Conservation (phyloP, 2,888 invertebrate species). For the Creontiades dilutus region DNA sequence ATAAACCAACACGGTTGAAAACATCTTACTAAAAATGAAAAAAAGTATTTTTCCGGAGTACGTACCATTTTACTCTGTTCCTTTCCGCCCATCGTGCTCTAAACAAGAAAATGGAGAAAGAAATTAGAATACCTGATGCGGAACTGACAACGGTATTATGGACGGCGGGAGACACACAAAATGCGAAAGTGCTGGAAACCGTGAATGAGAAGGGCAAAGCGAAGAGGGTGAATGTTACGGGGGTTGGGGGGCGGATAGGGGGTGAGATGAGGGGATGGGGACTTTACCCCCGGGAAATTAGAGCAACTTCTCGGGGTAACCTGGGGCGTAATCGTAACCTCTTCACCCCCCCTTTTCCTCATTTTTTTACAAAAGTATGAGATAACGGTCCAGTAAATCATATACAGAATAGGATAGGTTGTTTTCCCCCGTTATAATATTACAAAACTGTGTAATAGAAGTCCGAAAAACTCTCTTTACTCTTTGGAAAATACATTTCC, state of each 20-base stretch:
- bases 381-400: conserved; percentile 58
- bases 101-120: conserved; percentile 42
- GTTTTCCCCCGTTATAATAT: not conserved
- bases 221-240: not conserved
- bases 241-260: too few species aligned
- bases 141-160: conserved; percentile 66
- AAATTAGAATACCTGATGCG: conserved; percentile 69
- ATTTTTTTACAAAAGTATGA: conserved; percentile 45
- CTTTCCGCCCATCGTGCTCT: not conserved
- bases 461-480: conserved; percentile 45
- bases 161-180: conserved; percentile 64
- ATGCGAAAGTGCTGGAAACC: conserved; percentile 59
- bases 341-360: not conserved
- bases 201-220: conserved; percentile 47
- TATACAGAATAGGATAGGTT: conserved; percentile 18
- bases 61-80: not conserved
- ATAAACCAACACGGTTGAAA: too few species aligned
- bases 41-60: too few species aligned
- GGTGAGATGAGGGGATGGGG: too few species aligned
- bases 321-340: conserved; percentile 57
- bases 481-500: not conserved
- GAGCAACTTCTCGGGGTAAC: conserved; percentile 22
- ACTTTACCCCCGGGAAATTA: conserved; percentile 45
- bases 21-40: too few species aligned
- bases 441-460: conserved; percentile 21